Evolutionary conservation across 1,140 invertebrate species (phyloP).

Genomic region (Drosophila kepulauana): DNA sequence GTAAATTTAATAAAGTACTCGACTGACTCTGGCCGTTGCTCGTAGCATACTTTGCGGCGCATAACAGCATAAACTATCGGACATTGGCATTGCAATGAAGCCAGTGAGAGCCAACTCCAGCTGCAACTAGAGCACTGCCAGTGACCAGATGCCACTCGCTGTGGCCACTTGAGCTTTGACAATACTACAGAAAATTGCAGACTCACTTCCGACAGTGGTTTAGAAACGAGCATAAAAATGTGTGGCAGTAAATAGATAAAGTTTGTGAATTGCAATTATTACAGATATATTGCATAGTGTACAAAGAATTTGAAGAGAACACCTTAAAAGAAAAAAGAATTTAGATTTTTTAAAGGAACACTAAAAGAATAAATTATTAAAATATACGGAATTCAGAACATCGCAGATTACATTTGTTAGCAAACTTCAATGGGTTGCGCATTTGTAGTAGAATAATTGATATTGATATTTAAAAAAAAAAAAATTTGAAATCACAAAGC

Average conservation of each 20-base stretch:
- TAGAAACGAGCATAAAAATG: background rate
- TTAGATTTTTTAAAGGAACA: no score
- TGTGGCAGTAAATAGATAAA: background rate
- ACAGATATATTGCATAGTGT: no score
- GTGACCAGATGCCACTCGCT: conserved; percentile 29
- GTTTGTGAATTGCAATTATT: background rate
- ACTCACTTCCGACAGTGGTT: conserved; percentile 32
- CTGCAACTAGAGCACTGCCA: conserved; percentile 2
- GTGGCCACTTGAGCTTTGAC: conserved; percentile 76
- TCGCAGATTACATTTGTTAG: no score
- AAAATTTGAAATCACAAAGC: no score
- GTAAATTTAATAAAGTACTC: conserved; percentile 81
- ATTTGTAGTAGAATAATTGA: no score
- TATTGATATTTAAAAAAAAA: no score
- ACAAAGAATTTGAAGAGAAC: no score
- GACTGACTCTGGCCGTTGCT: conserved; percentile 60
- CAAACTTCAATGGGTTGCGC: no score
- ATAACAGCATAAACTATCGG: conserved; percentile 75
- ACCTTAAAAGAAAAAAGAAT: no score
- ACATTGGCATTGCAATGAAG: conserved; percentile 39
- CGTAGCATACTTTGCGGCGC: conserved; percentile 76
- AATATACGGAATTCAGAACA: no score
- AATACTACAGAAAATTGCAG: conserved; percentile 69
- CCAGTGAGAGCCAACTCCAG: conserved; percentile 15
- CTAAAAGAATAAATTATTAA: no score